These are phyloP conservation scores for Drosophila sordidula DNA, from an alignment of 2,888 invertebrate genomes.

Conservation along the genomic window DNA sequence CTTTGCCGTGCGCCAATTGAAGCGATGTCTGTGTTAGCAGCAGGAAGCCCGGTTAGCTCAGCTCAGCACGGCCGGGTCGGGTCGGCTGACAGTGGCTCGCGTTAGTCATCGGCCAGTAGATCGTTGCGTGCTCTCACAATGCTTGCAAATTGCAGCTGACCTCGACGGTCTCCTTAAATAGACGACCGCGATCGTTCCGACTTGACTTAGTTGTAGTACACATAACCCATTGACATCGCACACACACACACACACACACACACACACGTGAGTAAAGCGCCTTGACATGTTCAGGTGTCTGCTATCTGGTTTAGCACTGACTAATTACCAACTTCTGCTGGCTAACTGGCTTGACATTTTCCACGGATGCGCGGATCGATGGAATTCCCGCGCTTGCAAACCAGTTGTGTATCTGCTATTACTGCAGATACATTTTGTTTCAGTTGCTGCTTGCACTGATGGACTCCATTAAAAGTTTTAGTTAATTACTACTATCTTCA, in stretches of 20 bases:
- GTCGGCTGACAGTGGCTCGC: constrained; percentile 19
- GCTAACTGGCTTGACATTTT: constrained; percentile 65
- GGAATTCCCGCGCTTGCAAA: constrained; percentile 30
- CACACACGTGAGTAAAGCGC: constrained; percentile 29
- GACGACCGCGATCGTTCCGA: constrained; percentile 57
- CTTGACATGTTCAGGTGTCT: constrained; percentile 81
- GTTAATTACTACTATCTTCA: no score
- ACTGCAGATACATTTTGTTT: no score
- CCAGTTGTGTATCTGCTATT: constrained; percentile 5
- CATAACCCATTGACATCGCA: constrained; percentile 37
- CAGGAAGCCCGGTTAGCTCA: constrained; percentile 63
- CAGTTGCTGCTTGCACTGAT: no score
- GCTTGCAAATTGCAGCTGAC: constrained; percentile 48
- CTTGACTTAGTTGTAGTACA: constrained; percentile 63
- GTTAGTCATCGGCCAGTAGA: constrained; percentile 44
- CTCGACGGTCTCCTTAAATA: constrained; percentile 77
- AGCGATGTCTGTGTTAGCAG: constrained; percentile 76
- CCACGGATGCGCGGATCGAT: constrained; percentile 20
- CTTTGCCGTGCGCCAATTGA: constrained; percentile 54
- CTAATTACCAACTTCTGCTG: constrained; percentile 67
- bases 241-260: constrained; percentile 16
- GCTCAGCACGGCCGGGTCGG: constrained; percentile 3
- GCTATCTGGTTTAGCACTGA: constrained; percentile 40
- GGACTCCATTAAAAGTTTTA: no score
- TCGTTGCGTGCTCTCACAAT: constrained; percentile 52